A percentile compares a stretch with the other conserved stretches of the same genome.
Conservation (phyloP, 2,797 vertebrate species). For the Eutrigla gurnardus region DNA sequence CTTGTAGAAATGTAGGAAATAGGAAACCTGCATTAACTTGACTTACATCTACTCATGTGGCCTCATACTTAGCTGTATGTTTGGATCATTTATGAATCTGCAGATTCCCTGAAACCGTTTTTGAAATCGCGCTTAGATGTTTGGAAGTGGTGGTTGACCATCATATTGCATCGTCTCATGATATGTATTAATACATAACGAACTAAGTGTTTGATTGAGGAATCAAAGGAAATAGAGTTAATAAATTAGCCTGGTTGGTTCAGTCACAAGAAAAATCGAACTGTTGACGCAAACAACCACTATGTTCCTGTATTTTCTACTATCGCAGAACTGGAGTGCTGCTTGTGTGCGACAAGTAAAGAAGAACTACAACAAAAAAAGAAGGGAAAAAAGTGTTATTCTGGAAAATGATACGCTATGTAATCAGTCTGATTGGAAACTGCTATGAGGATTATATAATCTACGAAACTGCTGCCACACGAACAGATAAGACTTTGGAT, state of each 20-base stretch:
- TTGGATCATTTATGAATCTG: slow-evolving; percentile 10
- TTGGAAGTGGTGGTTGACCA: not conserved
- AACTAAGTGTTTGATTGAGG: slow-evolving; percentile 21
- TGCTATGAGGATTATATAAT: slow-evolving; percentile 3
- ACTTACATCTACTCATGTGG: not conserved
- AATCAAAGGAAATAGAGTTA: not conserved
- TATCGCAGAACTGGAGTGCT: slow-evolving; percentile 8
- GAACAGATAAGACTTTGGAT: slow-evolving; percentile 67
- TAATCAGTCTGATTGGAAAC: slow-evolving; percentile 28
- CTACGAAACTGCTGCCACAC: slow-evolving; percentile 40
- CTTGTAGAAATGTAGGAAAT: not conserved
- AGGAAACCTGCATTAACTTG: not conserved
- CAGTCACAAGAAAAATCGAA: slow-evolving; percentile 24
- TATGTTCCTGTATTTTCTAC: slow-evolving; percentile 8
- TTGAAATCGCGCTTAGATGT: not conserved
- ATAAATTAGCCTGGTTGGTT: slow-evolving; percentile 20
- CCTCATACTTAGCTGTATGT: not conserved
- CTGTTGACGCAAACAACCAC: slow-evolving; percentile 32
- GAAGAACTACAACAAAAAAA: slow-evolving; percentile 14
- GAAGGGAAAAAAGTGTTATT: not conserved
- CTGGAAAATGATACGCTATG: not conserved
- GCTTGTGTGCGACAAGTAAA: slow-evolving; percentile 18
- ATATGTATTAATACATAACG: slow-evolving; percentile 46
- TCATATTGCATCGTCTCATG: slow-evolving; percentile 55
- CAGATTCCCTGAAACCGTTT: slow-evolving; percentile 12